Evolutionary conservation across 2,888 invertebrate genomes (phyloP).

Genomic region (Aphodius granarius): DNA sequence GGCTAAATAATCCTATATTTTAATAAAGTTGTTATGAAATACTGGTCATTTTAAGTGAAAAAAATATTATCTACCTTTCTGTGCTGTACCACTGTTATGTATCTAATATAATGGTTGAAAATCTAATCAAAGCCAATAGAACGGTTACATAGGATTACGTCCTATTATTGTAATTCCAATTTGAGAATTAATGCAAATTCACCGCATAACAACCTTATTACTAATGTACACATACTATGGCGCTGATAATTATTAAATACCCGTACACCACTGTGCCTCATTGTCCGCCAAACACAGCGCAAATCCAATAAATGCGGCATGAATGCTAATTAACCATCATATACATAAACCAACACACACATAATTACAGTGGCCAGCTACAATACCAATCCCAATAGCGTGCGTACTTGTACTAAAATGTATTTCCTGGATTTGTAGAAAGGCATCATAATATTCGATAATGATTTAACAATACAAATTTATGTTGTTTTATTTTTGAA

Average conservation of each 20-base stretch:
- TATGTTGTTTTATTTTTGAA: too few species aligned
- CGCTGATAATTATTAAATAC: slow-evolving; percentile 18
- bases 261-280: not conserved
- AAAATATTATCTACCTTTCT: too few species aligned
- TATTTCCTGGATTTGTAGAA: too few species aligned
- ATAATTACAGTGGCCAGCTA: slow-evolving; percentile 6
- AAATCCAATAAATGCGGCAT: not conserved
- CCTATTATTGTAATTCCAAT: slow-evolving; percentile 3
- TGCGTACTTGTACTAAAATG: too few species aligned
- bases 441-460: too few species aligned
- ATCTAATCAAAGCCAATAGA: not conserved
- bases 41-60: too few species aligned
- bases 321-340: not conserved
- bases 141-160: slow-evolving; percentile 1
- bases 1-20: not conserved
- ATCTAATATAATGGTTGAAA: too few species aligned
- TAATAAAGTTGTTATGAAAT: not conserved
- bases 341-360: slow-evolving; percentile 6
- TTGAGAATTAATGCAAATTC: slow-evolving; percentile 7
- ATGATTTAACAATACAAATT: too few species aligned
- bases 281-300: not conserved
- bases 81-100: too few species aligned
- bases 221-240: slow-evolving; percentile 17
- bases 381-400: too few species aligned
- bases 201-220: slow-evolving; percentile 16